Evolutionary conservation across 2,113 vertebrate species (phyloP).

Genomic region (Elaphurus davidianus): DNA sequence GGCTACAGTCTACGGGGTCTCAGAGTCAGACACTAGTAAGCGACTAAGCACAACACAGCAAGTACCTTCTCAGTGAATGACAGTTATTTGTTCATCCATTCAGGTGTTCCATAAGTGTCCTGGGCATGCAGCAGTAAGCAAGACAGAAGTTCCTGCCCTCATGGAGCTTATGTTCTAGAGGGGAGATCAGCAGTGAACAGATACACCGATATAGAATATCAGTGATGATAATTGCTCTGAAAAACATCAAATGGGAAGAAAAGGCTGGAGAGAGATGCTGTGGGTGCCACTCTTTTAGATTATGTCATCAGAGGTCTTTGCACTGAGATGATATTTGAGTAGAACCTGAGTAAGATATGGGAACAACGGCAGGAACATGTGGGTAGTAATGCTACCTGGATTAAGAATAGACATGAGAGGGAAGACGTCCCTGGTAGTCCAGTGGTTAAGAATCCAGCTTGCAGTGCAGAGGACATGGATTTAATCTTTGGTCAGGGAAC

Average conservation of each 20-base stretch:
- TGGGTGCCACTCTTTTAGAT: background rate
- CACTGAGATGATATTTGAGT: rapidly evolving
- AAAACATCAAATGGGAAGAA: background rate
- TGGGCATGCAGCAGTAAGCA: too few relatives aligned
- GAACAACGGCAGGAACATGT: rapidly evolving
- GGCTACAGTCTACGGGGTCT: background rate
- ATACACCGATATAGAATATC: background rate
- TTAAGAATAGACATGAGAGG: background rate
- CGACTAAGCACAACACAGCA: background rate
- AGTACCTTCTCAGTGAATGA: background rate
- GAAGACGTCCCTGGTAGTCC: background rate
- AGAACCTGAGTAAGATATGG: rapidly evolving
- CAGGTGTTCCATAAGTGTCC: background rate
- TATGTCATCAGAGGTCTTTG: background rate
- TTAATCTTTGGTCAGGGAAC: background rate
- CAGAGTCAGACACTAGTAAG: background rate
- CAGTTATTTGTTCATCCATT: background rate
- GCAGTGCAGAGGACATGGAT: background rate
- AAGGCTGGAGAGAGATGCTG: background rate
- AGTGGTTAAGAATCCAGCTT: background rate
- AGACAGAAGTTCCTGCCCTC: background rate
- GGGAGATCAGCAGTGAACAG: background rate
- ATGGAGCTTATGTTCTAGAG: background rate
- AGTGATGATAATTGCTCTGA: background rate
- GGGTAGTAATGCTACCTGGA: background rate